phyloP scores from a whole-genome alignment of 2,888 invertebrate species.

The Hirtodrosophila duncani region DNA sequence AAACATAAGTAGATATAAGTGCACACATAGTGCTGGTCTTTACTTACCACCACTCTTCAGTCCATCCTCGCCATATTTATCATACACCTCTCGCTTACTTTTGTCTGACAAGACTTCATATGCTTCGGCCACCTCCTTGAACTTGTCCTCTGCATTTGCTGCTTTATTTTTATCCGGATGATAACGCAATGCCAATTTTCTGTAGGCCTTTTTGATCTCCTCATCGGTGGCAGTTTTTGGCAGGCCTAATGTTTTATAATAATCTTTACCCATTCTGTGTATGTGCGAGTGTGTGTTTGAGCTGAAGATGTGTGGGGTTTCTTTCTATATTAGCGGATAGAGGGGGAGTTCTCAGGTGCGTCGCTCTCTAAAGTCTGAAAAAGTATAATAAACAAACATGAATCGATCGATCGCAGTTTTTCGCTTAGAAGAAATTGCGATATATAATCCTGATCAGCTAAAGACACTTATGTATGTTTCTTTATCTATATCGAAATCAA shows the following conservation, averaged over 20 bases:
- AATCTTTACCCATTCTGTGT: slow-evolving; percentile 94
- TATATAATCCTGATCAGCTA: no score
- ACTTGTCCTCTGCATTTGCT: slow-evolving; percentile 95
- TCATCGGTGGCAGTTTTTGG: slow-evolving; percentile 93
- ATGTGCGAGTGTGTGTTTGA: slow-evolving; percentile 15
- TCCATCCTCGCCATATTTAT: slow-evolving; percentile 95
- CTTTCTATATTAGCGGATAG: slow-evolving; percentile 11
- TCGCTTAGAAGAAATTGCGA: no score
- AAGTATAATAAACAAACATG: no score
- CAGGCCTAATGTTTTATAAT: slow-evolving; percentile 95
- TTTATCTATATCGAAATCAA: no score
- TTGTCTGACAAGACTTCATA: slow-evolving; percentile 98
- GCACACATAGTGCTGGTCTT: no score
- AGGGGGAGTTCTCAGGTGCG: no score
- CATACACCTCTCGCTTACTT: slow-evolving; percentile 96
- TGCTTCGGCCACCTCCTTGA: slow-evolving; percentile 98
- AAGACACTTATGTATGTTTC: no score
- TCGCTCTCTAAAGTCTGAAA: no score
- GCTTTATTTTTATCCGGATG: slow-evolving; percentile 99
- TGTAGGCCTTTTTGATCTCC: slow-evolving; percentile 98
- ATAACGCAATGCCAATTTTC: slow-evolving; percentile 97
- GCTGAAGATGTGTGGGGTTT: slow-evolving; percentile 6
- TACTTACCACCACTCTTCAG: slow-evolving; percentile 84
- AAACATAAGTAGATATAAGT: neutral
- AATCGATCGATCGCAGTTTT: no score